These are phyloP conservation scores for Girardinichthys multiradiatus DNA, from an alignment of 2,113 vertebrate species.

Conservation along the genomic window DNA sequence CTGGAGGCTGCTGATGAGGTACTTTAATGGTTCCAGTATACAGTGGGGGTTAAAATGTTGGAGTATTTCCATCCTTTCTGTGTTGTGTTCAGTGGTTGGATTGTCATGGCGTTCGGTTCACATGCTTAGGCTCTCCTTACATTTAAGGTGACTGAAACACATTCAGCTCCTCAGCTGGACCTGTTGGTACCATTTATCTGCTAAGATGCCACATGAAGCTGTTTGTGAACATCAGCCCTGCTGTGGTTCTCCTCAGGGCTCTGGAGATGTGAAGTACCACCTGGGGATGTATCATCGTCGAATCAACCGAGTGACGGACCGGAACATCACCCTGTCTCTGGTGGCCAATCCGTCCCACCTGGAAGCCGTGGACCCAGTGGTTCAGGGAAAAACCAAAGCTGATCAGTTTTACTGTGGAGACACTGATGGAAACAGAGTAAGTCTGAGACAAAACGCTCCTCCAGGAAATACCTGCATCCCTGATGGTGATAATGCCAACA, in stretches of 20 bases:
- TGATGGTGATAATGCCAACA: too few relatives aligned
- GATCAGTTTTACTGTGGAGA: conserved; percentile 99
- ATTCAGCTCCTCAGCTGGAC: background rate
- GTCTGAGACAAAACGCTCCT: background rate
- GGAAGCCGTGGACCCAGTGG: conserved; percentile 94
- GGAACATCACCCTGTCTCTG: conserved; percentile 94
- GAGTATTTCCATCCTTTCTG: background rate
- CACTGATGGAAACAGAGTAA: conserved; percentile 92
- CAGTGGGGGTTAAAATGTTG: background rate
- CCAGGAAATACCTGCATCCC: background rate
- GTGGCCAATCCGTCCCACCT: conserved; percentile 97
- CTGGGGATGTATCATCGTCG: conserved; percentile 98
- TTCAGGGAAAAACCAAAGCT: conserved; percentile 97
- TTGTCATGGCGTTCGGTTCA: background rate
- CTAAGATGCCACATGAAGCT: background rate
- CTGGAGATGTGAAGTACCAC: conserved; percentile 97
- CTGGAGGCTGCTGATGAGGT: conserved; percentile 98
- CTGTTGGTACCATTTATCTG: background rate
- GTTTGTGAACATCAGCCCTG: background rate
- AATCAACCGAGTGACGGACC: conserved; percentile 94
- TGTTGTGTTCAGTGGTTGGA: background rate
- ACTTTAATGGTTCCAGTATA: background rate
- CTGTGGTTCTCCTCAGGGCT: conserved; percentile 82
- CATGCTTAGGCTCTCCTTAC: too few relatives aligned
- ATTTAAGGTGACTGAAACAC: too few relatives aligned